A percentile compares a stretch with the other conserved stretches of the same genome.
phyloP scores from a whole-genome alignment of 2,888 invertebrate genomes.

The Xylophagus ater region DNA sequence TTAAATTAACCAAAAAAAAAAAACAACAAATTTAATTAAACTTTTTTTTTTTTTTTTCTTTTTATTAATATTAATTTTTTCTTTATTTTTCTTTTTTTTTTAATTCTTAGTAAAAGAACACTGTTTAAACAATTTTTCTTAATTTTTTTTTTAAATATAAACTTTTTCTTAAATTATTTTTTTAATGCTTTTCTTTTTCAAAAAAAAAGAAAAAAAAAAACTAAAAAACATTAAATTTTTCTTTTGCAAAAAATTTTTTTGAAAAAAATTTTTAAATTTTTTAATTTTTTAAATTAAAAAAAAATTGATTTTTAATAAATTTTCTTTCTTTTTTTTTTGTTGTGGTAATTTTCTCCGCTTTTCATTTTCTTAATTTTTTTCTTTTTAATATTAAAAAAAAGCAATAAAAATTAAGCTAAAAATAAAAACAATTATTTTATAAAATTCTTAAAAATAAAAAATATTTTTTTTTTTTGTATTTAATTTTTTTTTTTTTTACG shows the following conservation, averaged over 20 bases:
- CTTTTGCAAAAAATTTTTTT: too few species aligned
- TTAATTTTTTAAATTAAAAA: too few species aligned
- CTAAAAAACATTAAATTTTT: too few species aligned
- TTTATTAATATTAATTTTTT: background rate
- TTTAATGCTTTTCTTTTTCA: background rate
- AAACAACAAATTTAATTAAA: too few species aligned
- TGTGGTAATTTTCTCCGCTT: too few species aligned
- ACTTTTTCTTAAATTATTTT: background rate
- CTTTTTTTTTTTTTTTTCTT: background rate
- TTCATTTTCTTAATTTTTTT: background rate
- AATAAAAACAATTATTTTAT: background rate
- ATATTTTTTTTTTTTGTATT: background rate
- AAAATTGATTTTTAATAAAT: too few species aligned
- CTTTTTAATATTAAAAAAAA: background rate
- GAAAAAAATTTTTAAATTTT: too few species aligned
- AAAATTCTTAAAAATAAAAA: background rate
- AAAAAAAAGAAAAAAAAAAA: too few species aligned
- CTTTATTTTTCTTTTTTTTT: background rate
- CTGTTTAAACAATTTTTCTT: background rate
- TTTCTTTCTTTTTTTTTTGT: too few species aligned
- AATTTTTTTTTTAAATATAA: background rate
- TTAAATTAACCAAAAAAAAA: too few species aligned
- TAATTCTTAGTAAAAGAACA: constrained; percentile 1
- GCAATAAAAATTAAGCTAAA: background rate
- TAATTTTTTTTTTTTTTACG: background rate